Conservation (phyloP, 2,113 vertebrate genomes). For the Brienomyrus brachyistius region DNA sequence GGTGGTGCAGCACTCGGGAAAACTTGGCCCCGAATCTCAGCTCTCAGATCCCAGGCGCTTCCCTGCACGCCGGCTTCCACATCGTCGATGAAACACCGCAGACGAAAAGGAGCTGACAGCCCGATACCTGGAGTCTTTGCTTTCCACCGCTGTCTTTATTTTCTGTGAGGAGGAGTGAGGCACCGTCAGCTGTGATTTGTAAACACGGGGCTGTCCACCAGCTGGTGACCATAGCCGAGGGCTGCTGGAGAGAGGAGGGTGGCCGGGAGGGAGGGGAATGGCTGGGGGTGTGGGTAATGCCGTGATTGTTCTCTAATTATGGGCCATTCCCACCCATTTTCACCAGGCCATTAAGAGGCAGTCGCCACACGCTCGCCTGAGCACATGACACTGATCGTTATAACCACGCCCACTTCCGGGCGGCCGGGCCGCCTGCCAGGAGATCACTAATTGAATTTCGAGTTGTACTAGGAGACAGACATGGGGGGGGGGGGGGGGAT, state of each 20-base stretch:
- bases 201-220: slow-evolving; percentile 67
- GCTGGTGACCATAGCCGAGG: slow-evolving; percentile 31
- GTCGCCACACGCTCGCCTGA: slow-evolving; percentile 69
- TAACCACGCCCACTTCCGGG: slow-evolving; percentile 75
- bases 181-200: slow-evolving; percentile 53
- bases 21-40: slow-evolving; percentile 66
- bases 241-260: background rate
- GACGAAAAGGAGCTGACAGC: slow-evolving; percentile 98
- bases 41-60: slow-evolving; percentile 88
- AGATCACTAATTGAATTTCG: slow-evolving; percentile 81
- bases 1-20: slow-evolving; percentile 62
- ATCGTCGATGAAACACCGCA: slow-evolving; percentile 88
- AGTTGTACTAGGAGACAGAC: background rate
- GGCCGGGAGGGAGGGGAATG: background rate
- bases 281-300: slow-evolving; percentile 48
- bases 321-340: slow-evolving; percentile 85
- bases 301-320: slow-evolving; percentile 84
- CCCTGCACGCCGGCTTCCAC: slow-evolving; percentile 77
- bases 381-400: slow-evolving; percentile 87
- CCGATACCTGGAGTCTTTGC: slow-evolving; percentile 64
- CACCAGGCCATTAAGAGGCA: slow-evolving; percentile 90
- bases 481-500: background rate
- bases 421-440: slow-evolving; percentile 73
- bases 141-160: slow-evolving; percentile 37
- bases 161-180: background rate